A percentile compares a stretch with the other conserved stretches of the same genome.
phyloP scores from a whole-genome alignment of 2,797 vertebrate species.

The Eulemur rubriventer region DNA sequence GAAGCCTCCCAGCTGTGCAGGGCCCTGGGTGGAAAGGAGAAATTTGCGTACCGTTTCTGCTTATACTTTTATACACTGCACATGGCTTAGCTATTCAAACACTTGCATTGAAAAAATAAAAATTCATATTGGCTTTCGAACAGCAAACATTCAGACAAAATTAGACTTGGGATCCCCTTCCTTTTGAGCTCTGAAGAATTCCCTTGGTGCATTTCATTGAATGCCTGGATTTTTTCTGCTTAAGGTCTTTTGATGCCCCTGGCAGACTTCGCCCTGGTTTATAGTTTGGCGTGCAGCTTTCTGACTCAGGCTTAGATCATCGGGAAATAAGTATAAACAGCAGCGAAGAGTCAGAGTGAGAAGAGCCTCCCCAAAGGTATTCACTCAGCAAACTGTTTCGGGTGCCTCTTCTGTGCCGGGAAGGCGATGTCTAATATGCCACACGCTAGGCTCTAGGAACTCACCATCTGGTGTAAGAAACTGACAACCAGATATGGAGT shows the following conservation, averaged over 20 bases:
- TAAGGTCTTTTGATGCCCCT: background rate
- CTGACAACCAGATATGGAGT: background rate
- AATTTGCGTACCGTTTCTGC: background rate
- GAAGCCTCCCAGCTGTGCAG: background rate
- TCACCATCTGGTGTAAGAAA: background rate
- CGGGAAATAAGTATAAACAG: background rate
- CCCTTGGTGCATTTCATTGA: background rate
- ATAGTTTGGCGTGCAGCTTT: background rate
- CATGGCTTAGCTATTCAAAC: background rate
- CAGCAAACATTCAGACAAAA: background rate
- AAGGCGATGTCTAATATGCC: background rate
- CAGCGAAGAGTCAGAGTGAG: background rate
- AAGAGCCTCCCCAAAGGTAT: background rate
- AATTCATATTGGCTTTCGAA: background rate
- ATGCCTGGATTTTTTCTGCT: background rate
- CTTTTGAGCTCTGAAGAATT: background rate
- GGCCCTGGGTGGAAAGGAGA: background rate
- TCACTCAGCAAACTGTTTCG: background rate
- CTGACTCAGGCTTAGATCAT: background rate
- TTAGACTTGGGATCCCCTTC: background rate
- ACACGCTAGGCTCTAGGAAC: background rate
- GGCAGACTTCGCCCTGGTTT: background rate
- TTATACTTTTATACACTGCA: background rate
- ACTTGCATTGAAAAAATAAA: conserved; percentile 4
- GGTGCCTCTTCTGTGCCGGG: background rate